Evolutionary conservation across 2,888 invertebrate species (phyloP), one percentile per base, ranked within the genome.

Genomic region (Rambutsinella grinnellia): DNA sequence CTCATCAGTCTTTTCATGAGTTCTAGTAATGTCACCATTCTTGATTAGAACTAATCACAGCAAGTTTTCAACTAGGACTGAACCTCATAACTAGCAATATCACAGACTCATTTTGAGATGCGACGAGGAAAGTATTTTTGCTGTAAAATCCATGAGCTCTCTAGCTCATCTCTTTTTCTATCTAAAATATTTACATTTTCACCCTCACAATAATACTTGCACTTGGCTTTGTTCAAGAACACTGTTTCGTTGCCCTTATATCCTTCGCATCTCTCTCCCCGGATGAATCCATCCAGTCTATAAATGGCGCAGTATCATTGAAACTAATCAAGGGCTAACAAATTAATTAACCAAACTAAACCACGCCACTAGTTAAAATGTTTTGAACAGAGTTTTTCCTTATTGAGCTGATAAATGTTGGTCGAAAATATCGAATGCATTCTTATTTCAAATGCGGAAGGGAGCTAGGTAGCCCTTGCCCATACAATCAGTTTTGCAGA

Each of bases 191-290:
- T 5, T 36, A 5, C 13, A 36, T 36, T 36, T 5, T 36, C 36
- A 36, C 36, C n/a, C n/a, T n/a, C n/a, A n/a, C n/a, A n/a, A n/a
- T n/a, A n/a, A n/a, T n/a, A 28, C 36, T 65, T 65, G 63, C 36
- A 53, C 63, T 65, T 65, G 63, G 26, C 63, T 65, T 53, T 53
- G 6, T 49, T 53, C 63, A 53, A 65, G 63, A 53, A 53, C 63
- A 17, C 47, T 13, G 15, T 21, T 54, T 5, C 10, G n/a, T 15
- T 24, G 2, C 15, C 24, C 19, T 54, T 47, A 2, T 46, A n/a
- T 61, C 47, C 23, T 23, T 21, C 13, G 6, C 21, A 23, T 36
- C 10, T 24, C 28, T 17, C 58, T 58, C 28, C 27, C 17, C 36
- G 24, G 17, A 17, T 36, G 19, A 6, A 13, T 19, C 28, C n/a